Evolutionary conservation across 2,888 invertebrate genomes (phyloP), one percentile per base, ranked within the genome.

Genomic region (Brachyopa scutellaris): DNA sequence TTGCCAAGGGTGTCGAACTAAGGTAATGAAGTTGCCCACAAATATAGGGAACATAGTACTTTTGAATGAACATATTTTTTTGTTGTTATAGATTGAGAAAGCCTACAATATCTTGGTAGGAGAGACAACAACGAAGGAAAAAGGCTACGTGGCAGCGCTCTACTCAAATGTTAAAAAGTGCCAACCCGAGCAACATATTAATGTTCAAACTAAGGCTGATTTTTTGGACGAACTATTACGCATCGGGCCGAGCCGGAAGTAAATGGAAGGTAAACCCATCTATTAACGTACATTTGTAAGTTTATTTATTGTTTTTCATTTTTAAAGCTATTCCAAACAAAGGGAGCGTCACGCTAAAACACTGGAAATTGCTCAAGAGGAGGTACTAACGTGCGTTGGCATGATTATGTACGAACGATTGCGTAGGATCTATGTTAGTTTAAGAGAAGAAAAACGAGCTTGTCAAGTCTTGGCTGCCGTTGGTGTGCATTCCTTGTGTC

Each of bases 281-380:
- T n/a, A n/a, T n/a, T n/a, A n/a, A n/a, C n/a, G n/a, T n/a, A n/a
- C n/a, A n/a, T n/a, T n/a, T n/a, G n/a, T n/a, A n/a, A n/a, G n/a
- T n/a, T n/a, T n/a, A n/a, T n/a, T n/a, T n/a, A n/a, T n/a, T n/a
- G n/a, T n/a, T n/a, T n/a, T n/a, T n/a, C n/a, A n/a, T n/a, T n/a
- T n/a, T 80, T 79, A 9, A 3, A 91, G 90, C 85, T 89, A 89
- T 86, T 90, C 88, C 26, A 95, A 95, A 88, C 94, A 95, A 85
- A 93, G 97, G 80, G 98, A 98, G 90, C 93, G 98, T 69, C 98
- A 98, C 89, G 98, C 98, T 5, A 98, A 98, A 91, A 98, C 98
- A n/a, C 91, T 98, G 86, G 98, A 98, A 92, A 97, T 97, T 85
- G 98, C 98, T 86, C 98, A 98, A 91, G 97, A 98, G 91, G 98